Base-by-base conservation (phyloP, 1,140 invertebrate genomes). In the Melipona quadrifasciata region DNA sequence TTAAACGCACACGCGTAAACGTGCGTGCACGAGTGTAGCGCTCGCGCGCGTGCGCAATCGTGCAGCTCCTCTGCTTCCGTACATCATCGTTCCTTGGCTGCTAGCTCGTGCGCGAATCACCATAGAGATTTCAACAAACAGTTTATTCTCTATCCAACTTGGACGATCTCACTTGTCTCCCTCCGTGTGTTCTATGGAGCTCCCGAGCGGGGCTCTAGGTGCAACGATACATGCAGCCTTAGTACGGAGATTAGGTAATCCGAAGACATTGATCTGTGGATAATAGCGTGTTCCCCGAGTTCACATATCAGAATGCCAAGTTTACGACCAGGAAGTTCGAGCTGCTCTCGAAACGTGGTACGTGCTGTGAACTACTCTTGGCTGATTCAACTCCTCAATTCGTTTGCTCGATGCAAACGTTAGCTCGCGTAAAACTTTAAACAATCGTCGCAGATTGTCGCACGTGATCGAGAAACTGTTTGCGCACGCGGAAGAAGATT, bases 1-100 rank as follows among this genome's bases (percentile, higher is more conserved):
- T 21, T 61, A 81, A 64, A 82, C 73, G 70, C 75, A 64, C 81
- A 84, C 81, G 76, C 81, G 71, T 79, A 68, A 73, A 80, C 27
- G n/a, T 5, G 74, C 77, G 27, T 55, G 24, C 53, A 51, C 0
- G 39, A 39, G 39, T n/a, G n/a, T n/a, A n/a, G n/a, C n/a, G n/a
- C n/a, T n/a, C 31, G 31, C 39, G 39, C 78, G 19, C 31, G 19
- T 27, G 24, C 83, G 27, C 55, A 34, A n/a, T 57, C 75, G 74
- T 31, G 21, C 64, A 53, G n/a, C 57, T 31, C 4, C 10, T 24
- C 53, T 53, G 82, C 64, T 72, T 87, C 64, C 81, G 72, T 75
- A 51, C 76, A 58, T 86, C 57, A 65, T 68, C 81, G 61, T 72
- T 57, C 24, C 24, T 31, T 31, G 57, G 72, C 19, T 51, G 55